Percentiles rank a stretch among this genome's conserved stretches.
Conservation (phyloP, 2,113 vertebrate species). For the Microcebus jonahi region DNA sequence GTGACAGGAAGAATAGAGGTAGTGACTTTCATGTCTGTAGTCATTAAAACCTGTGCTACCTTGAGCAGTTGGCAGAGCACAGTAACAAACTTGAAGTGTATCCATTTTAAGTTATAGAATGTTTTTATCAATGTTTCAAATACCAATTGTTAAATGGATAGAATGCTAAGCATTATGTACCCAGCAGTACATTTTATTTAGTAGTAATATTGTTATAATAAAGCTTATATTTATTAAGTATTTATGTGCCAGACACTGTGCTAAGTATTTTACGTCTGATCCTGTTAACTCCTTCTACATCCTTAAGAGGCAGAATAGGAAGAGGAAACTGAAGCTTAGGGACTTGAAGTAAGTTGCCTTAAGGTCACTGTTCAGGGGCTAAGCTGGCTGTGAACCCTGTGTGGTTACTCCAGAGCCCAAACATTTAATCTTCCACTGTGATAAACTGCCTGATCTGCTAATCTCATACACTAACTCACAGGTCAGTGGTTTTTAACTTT, state of each 20-base stretch:
- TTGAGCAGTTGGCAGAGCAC: background rate
- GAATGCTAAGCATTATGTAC: background rate
- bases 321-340: background rate
- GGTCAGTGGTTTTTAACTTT: background rate
- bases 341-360: background rate
- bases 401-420: background rate
- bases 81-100: background rate
- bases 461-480: background rate
- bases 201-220: background rate
- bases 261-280: background rate
- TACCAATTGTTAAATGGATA: background rate
- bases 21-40: background rate
- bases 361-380: background rate
- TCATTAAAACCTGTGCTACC: background rate
- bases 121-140: background rate
- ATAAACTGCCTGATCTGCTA: slow-evolving; percentile 4
- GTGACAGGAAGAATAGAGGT: background rate
- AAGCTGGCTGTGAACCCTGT: background rate
- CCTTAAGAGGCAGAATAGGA: background rate
- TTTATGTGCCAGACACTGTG: background rate
- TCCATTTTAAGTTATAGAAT: background rate
- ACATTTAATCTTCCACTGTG: background rate
- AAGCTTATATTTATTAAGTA: background rate
- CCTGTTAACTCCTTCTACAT: background rate
- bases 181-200: background rate